phyloP scores from a whole-genome alignment of 2,888 invertebrate species.

The Onchidella celtica region DNA sequence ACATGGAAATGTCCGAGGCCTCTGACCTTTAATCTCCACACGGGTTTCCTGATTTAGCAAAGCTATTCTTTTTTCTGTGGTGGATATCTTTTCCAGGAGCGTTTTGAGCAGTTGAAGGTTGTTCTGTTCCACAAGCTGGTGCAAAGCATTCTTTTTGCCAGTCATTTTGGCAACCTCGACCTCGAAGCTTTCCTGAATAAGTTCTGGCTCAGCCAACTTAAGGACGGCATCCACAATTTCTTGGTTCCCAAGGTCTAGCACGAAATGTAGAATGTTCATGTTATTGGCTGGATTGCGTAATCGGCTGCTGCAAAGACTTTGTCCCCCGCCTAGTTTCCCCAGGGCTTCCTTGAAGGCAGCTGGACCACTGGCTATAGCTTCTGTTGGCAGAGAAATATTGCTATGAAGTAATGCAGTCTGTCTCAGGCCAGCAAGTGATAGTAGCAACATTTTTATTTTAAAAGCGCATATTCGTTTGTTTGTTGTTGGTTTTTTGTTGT shows the following conservation, averaged over 20 bases:
- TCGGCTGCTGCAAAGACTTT: slow-evolving; percentile 2
- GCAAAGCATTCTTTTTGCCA: slow-evolving; percentile 71
- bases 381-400: slow-evolving; percentile 3
- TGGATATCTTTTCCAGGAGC: slow-evolving; percentile 40
- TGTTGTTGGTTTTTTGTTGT: too few species aligned
- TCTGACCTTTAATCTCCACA: slow-evolving; percentile 73
- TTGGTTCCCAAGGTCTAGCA: slow-evolving; percentile 57
- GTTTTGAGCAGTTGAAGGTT: slow-evolving; percentile 61
- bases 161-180: slow-evolving; percentile 58
- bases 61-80: background rate
- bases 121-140: slow-evolving; percentile 69
- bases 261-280: slow-evolving; percentile 66
- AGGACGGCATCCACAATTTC: slow-evolving; percentile 53
- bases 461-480: too few species aligned
- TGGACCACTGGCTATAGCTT: slow-evolving; percentile 11
- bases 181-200: slow-evolving; percentile 61
- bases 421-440: too few species aligned
- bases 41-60: slow-evolving; percentile 60
- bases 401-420: too few species aligned
- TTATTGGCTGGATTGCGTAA: slow-evolving; percentile 55
- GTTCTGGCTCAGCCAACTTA: slow-evolving; percentile 43
- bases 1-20: slow-evolving; percentile 71
- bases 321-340: background rate
- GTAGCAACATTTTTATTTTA: too few species aligned
- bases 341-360: slow-evolving; percentile 34